Conservation (phyloP, 2,797 vertebrate species). For the Myotis pilosus region DNA sequence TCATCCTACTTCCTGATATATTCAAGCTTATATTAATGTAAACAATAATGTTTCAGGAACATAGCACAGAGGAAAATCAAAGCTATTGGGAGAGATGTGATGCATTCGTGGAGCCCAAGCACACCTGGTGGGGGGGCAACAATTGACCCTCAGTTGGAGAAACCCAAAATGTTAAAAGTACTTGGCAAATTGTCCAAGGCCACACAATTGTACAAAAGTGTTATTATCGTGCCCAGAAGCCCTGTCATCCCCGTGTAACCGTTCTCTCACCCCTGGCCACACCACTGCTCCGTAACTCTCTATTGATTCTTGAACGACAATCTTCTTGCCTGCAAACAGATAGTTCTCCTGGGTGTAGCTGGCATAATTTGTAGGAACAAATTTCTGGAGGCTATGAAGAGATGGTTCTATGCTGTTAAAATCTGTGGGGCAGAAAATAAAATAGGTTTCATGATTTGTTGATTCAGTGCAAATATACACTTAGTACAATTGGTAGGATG, state of each 20-base stretch:
- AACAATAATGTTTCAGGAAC: not conserved
- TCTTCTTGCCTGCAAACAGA: conserved; percentile 86
- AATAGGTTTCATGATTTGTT: not conserved
- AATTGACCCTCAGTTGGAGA: not conserved
- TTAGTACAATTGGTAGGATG: rapidly evolving
- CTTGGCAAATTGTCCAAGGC: not conserved
- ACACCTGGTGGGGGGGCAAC: not conserved
- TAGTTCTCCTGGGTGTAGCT: conserved; percentile 86
- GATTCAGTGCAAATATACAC: not conserved
- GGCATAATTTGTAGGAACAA: conserved; percentile 84
- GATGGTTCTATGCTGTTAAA: conserved; percentile 55
- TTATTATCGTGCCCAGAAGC: no score
- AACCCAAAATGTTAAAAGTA: no score
- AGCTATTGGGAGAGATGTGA: not conserved
- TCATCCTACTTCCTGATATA: not conserved
- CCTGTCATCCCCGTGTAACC: rapidly evolving
- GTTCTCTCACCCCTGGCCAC: conserved; percentile 91
- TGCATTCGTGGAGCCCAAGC: not conserved
- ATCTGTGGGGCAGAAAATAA: conserved; percentile 70
- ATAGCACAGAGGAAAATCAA: not conserved
- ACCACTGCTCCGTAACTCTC: conserved; percentile 89
- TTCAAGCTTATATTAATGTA: not conserved
- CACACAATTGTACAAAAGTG: rapidly evolving
- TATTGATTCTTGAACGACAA: conserved; percentile 88
- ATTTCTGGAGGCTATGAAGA: conserved; percentile 82